Evolutionary conservation across 2,113 vertebrate genomes (phyloP).

Genomic region (Chaetorhynchus papuensis): DNA sequence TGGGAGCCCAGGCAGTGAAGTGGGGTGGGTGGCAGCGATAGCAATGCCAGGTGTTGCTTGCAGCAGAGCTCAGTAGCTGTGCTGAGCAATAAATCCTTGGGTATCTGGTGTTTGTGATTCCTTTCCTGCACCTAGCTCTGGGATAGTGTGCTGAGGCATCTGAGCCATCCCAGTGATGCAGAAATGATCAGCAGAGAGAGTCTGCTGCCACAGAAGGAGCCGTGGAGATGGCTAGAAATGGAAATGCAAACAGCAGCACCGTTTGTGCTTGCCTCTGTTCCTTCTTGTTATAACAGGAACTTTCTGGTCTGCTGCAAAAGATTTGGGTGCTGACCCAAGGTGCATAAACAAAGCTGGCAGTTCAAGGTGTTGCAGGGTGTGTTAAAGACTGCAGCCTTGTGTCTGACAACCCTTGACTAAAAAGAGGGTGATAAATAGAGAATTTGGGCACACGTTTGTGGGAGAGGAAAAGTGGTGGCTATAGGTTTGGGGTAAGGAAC

Average conservation of each 20-base stretch:
- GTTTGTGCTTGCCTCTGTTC: not conserved
- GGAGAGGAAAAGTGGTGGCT: not conserved
- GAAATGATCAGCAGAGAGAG: not conserved
- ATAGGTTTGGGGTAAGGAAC: not conserved
- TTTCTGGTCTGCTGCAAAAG: not conserved
- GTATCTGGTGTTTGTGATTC: not conserved
- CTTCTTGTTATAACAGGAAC: not conserved
- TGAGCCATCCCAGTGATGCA: not conserved
- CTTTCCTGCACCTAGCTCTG: not conserved
- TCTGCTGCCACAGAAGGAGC: not conserved
- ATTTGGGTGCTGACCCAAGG: constrained; percentile 2
- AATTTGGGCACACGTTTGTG: not conserved
- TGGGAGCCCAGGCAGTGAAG: not conserved
- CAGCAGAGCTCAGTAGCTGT: not conserved
- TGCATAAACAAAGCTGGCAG: not conserved
- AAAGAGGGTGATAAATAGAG: not conserved
- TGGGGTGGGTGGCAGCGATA: not conserved
- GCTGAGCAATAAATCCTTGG: not conserved
- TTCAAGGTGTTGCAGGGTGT: not conserved
- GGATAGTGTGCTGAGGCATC: not conserved
- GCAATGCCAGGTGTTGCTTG: not conserved
- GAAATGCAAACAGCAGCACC: not conserved
- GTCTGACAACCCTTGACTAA: not conserved
- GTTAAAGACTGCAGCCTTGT: not conserved
- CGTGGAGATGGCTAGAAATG: not conserved